Evolutionary conservation across 92 coral and sea anemone species (phyloP).

Genomic region (Plumapathes pennacea): DNA sequence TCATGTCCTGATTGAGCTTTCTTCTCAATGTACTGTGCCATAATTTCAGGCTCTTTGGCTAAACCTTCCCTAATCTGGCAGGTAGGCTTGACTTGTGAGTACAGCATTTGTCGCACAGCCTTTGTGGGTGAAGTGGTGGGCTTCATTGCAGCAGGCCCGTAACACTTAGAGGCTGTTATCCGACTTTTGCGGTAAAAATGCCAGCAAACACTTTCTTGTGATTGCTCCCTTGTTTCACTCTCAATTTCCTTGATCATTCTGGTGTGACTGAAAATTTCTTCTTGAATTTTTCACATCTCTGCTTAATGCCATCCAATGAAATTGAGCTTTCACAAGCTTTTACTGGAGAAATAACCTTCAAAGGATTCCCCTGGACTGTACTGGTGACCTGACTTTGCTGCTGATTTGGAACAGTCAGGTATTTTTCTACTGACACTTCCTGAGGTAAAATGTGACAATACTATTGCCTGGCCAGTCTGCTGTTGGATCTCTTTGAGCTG

Average conservation of each 20-base stretch:
- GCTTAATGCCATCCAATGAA: constrained; percentile 24
- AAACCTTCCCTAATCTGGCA: constrained; percentile 31
- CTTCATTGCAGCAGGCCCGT: constrained; percentile 38
- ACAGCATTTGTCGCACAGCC: constrained; percentile 25
- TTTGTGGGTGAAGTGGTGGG: constrained; percentile 47
- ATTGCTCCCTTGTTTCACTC: constrained; percentile 38
- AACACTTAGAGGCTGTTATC: constrained; percentile 58
- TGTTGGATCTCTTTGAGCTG: constrained; percentile 21
- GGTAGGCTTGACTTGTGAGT: constrained; percentile 18
- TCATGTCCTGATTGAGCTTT: constrained; percentile 22
- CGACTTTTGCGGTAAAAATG: constrained; percentile 30
- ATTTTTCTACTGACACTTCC: not conserved
- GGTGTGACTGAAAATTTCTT: constrained; percentile 9
- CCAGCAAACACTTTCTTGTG: constrained; percentile 24
- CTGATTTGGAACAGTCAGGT: too few species aligned
- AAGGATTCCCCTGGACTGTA: not conserved
- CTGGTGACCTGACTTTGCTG: too few species aligned
- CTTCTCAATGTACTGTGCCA: not conserved
- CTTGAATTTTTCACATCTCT: constrained; percentile 37
- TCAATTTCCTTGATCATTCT: constrained; percentile 36
- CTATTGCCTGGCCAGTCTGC: constrained; percentile 28
- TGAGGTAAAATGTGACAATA: constrained; percentile 48
- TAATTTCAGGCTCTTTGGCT: constrained; percentile 21
- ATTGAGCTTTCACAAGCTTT: constrained; percentile 6
- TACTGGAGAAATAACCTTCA: not conserved